A percentile compares a stretch with the other conserved stretches of the same genome.
phyloP scores from a whole-genome alignment of 1,140 invertebrate genomes.

The Phymastichus coffea region DNA sequence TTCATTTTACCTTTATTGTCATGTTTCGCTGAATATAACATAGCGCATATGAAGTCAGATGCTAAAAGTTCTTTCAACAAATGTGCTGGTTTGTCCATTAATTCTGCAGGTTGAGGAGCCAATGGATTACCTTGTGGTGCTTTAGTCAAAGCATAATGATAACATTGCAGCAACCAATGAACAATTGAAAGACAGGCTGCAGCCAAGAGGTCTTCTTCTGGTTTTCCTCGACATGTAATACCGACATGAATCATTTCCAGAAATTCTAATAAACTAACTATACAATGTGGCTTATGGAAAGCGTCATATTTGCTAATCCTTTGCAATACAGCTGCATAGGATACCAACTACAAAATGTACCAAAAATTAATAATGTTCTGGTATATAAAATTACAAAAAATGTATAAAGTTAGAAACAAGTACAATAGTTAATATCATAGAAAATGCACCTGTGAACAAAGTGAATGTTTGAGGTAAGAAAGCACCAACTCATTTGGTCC shows the following conservation, averaged over 20 bases:
- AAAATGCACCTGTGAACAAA: conserved; percentile 71
- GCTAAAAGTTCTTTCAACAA: conserved; percentile 71
- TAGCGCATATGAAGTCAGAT: conserved; percentile 75
- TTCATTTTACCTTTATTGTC: conserved; percentile 55
- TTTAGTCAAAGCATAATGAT: conserved; percentile 63
- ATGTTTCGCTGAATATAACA: conserved; percentile 80
- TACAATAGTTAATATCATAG: background rate
- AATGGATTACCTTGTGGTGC: conserved; percentile 55
- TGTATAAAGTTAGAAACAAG: background rate
- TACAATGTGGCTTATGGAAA: conserved; percentile 85
- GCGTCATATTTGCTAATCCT: conserved; percentile 88
- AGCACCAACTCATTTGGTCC: conserved; percentile 88
- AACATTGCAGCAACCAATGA: conserved; percentile 80
- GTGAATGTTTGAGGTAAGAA: conserved; percentile 88
- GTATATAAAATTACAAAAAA: background rate
- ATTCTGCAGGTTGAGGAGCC: conserved; percentile 57
- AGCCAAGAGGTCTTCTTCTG: conserved; percentile 77
- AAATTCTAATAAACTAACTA: conserved; percentile 82
- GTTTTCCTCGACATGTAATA: conserved; percentile 72
- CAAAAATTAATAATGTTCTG: background rate
- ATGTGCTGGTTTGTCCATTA: conserved; percentile 70
- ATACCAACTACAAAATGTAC: conserved; percentile 69
- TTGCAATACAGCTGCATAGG: conserved; percentile 84
- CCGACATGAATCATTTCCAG: conserved; percentile 76
- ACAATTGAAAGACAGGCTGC: conserved; percentile 74